Base-by-base conservation (phyloP, 2,888 invertebrate genomes). In the Eremobia ochroleuca region DNA sequence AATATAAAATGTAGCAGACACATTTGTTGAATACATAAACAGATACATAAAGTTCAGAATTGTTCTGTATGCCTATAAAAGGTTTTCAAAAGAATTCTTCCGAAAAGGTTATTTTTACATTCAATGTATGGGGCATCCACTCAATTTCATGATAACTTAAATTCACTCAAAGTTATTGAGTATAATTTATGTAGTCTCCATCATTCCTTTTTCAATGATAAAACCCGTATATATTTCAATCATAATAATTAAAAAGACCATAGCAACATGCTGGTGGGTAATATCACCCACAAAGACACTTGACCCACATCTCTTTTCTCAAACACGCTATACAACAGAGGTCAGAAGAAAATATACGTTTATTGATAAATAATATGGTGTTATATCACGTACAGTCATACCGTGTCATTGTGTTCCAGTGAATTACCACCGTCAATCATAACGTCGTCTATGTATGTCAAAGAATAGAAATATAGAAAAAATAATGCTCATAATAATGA, bases 251-350 rank as follows among this genome's bases (percentile, higher is more conserved):
- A 73, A 70, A 84, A 79, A 49, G 40, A 61, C 52, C 64, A 58
- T 75, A 81, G 73, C 43, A 81, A 73, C 73, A 77, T 72, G 62
- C 66, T 78, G 66, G 46, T 62, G 71, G 76, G 37, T 74, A 79
- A 79, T 85, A 82, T 77, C 75, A 81, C 70, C 67, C 49, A 76
- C 82, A 81, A 85, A 88, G 85, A 73, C 85, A 90, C 92, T 91
- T 94, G 93, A 93, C 93, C 94, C 72, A 92, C 82, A 89, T 93
- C 67, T 88, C 80, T 79, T 86, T 88, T 89, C 89, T 90, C 79
- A 81, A 81, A 87, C 87, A 89, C 81, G 89, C 85, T 85, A 85
- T 88, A 87, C 85, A 87, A 66, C 85, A 91, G 90, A 93, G 92
- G 91, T 92, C 91, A 91, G 78, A 90, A 87, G 87, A 88, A 91